Evolutionary conservation across 2,113 vertebrate species (phyloP).

Genomic region (Pelecanoides urinatrix): DNA sequence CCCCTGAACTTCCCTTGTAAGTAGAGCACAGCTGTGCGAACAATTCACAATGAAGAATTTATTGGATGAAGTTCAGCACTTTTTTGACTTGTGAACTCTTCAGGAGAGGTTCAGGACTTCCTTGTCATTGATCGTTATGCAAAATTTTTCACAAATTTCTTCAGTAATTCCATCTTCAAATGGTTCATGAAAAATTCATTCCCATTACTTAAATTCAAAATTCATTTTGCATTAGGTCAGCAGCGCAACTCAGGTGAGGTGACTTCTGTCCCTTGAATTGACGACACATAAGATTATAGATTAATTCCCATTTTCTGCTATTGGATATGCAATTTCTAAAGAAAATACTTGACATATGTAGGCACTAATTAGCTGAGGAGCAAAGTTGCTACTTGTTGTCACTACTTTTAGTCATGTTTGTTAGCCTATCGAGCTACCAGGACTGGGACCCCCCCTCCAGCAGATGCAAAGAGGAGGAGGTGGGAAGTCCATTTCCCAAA

Average conservation of each 20-base stretch:
- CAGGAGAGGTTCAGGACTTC: neutral
- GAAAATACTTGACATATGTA: neutral
- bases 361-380: neutral
- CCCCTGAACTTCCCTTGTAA: conserved; percentile 35
- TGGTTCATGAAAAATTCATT: neutral
- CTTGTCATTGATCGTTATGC: neutral
- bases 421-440: neutral
- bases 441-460: neutral
- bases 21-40: conserved; percentile 30
- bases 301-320: neutral
- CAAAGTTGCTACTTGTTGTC: neutral
- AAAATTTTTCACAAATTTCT: neutral
- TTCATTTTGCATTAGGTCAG: neutral
- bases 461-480: neutral
- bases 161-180: neutral
- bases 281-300: neutral
- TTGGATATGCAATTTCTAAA: neutral
- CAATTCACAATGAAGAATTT: conserved; percentile 36
- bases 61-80: conserved; percentile 30
- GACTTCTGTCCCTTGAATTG: neutral
- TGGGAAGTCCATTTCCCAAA: neutral
- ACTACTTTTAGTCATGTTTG: neutral
- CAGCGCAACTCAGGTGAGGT: neutral
- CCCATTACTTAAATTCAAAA: neutral
- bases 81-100: conserved; percentile 11